Percentiles rank a stretch among this genome's conserved stretches.
These are phyloP conservation scores for Sabellastarte sp. DNA, from an alignment of 2,888 invertebrate species.

Conservation along the genomic window DNA sequence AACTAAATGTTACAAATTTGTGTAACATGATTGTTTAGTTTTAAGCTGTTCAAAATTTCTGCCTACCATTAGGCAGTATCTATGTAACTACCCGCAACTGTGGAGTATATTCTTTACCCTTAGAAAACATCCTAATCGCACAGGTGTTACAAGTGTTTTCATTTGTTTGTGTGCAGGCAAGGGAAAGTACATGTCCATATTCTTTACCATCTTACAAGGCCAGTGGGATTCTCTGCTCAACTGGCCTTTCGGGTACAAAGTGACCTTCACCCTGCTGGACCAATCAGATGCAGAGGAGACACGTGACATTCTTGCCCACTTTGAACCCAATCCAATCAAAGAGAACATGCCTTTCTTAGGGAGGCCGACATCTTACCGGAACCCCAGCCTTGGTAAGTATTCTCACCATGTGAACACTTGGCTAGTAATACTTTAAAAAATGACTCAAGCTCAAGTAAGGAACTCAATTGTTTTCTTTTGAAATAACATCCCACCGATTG, in stretches of 20 bases:
- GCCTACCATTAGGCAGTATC: too few relatives aligned
- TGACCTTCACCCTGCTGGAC: conserved; percentile 1
- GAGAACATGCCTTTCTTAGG: neutral
- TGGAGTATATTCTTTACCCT: too few relatives aligned
- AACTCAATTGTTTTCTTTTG: too few relatives aligned
- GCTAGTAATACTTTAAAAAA: too few relatives aligned
- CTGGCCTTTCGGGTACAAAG: neutral
- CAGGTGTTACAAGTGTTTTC: too few relatives aligned
- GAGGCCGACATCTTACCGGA: neutral
- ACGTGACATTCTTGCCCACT: neutral
- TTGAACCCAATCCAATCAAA: neutral
- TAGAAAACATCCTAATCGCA: too few relatives aligned
- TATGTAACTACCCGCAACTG: too few relatives aligned
- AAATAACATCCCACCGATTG: too few relatives aligned
- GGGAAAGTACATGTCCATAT: conserved; percentile 2
- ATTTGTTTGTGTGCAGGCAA: neutral
- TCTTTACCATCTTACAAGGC: conserved; percentile 3
- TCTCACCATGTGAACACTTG: neutral
- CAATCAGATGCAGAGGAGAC: neutral
- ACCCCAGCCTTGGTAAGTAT: neutral
- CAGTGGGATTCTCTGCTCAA: neutral
- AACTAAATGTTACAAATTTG: too few relatives aligned
- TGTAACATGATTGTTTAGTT: too few relatives aligned
- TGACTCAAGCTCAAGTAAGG: too few relatives aligned
- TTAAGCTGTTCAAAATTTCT: too few relatives aligned